Percentiles rank a stretch among this genome's conserved stretches.
Evolutionary conservation across 2,113 vertebrate species (phyloP).

Genomic region (Oncorhynchus nerka): DNA sequence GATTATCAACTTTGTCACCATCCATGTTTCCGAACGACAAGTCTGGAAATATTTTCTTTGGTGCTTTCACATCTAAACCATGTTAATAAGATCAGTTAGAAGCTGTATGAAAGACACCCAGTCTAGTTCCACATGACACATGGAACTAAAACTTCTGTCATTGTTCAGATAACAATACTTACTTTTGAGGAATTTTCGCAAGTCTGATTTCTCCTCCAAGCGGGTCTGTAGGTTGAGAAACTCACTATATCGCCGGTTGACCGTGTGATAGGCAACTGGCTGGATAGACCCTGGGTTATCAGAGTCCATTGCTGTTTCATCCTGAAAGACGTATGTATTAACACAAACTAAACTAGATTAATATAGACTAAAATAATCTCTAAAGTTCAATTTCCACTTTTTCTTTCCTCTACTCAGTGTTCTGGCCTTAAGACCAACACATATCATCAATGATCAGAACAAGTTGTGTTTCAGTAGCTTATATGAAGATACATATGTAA

Average conservation of each 20-base stretch:
- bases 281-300: conserved; percentile 76
- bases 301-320: conserved; percentile 86
- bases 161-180: conserved; percentile 44
- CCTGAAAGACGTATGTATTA: conserved; percentile 68
- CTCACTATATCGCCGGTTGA: conserved; percentile 96
- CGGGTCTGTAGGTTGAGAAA: conserved; percentile 95
- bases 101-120: background rate
- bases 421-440: background rate
- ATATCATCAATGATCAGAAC: background rate
- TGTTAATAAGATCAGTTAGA: background rate
- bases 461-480: background rate
- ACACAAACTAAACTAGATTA: background rate
- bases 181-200: conserved; percentile 95
- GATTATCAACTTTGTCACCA: conserved; percentile 84
- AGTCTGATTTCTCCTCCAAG: conserved; percentile 88
- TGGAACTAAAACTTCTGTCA: background rate
- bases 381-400: background rate
- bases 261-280: conserved; percentile 91
- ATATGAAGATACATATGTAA: too few relatives aligned
- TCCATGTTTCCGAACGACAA: conserved; percentile 99
- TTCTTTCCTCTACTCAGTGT: background rate
- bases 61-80: conserved; percentile 90
- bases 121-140: background rate
- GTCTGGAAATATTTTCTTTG: conserved; percentile 96
- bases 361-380: background rate